These are phyloP conservation scores for Aquatica leii DNA, from an alignment of 2,888 invertebrate genomes.

Conservation along the genomic window DNA sequence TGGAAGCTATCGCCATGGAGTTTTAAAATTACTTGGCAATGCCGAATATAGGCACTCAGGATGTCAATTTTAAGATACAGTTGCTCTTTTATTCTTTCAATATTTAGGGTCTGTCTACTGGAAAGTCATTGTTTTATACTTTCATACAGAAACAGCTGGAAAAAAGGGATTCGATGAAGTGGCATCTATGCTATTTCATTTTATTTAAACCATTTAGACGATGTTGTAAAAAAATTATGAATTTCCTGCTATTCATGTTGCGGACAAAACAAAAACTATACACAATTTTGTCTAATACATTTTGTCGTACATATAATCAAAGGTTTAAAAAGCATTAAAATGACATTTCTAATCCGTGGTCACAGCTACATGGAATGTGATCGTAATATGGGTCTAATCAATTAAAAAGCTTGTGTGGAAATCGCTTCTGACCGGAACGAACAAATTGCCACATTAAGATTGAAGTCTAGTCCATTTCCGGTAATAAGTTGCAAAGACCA, in stretches of 20 bases:
- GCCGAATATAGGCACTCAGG: constrained; percentile 11
- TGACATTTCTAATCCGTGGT: too few relatives aligned
- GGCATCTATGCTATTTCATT: constrained; percentile 17
- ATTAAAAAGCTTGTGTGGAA: constrained; percentile 3
- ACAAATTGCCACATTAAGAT: neutral
- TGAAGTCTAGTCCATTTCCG: neutral
- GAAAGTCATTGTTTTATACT: constrained; percentile 42
- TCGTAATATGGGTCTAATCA: too few relatives aligned
- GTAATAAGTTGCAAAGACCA: too few relatives aligned
- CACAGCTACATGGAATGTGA: too few relatives aligned
- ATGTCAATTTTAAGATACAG: constrained; percentile 35
- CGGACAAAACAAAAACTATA: constrained; percentile 1
- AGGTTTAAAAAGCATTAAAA: constrained; percentile 2
- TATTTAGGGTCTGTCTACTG: constrained; percentile 42
- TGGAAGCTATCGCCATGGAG: constrained; percentile 12
- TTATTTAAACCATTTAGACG: constrained; percentile 5
- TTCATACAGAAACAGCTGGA: constrained; percentile 44
- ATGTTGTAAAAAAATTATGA: neutral
- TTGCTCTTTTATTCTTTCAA: constrained; percentile 44
- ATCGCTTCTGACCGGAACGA: neutral
- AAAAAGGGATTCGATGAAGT: constrained; percentile 42
- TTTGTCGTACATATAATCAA: too few relatives aligned
- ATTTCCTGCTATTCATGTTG: neutral
- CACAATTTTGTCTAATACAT: neutral
- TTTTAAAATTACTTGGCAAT: neutral